Conservation (phyloP, 2,888 invertebrate genomes). For the Prostheceraeus crozeri region DNA sequence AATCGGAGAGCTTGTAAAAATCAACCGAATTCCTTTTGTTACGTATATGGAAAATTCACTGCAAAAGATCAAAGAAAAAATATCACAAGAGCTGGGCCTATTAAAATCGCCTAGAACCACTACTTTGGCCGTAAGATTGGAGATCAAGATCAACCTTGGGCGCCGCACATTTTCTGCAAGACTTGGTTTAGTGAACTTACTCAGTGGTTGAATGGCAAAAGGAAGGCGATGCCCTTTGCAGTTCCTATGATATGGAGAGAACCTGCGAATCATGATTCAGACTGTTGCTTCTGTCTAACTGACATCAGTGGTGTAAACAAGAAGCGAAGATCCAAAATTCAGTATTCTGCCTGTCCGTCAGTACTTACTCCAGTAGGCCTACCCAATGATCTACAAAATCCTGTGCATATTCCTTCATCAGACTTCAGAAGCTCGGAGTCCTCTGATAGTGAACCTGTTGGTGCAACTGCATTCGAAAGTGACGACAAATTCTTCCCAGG, state of each 20-base stretch:
- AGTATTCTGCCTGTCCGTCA: slow-evolving; percentile 40
- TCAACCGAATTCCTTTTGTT: slow-evolving; percentile 10
- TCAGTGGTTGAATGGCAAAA: neutral
- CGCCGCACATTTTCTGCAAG: slow-evolving; percentile 1
- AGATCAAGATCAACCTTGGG: neutral
- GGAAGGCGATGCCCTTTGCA: slow-evolving; percentile 43
- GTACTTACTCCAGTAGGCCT: slow-evolving; percentile 40
- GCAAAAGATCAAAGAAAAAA: neutral
- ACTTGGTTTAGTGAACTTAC: neutral
- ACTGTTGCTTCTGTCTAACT: slow-evolving; percentile 61
- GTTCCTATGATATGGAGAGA: slow-evolving; percentile 46
- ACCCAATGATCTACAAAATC: slow-evolving; percentile 26
- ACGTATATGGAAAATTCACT: neutral
- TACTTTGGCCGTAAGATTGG: slow-evolving; percentile 13
- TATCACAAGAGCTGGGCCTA: neutral
- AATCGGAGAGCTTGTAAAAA: neutral
- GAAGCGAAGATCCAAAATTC: slow-evolving; percentile 35
- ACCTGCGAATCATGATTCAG: slow-evolving; percentile 45
- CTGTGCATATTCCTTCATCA: slow-evolving; percentile 20
- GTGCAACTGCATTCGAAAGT: neutral
- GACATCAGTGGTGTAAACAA: slow-evolving; percentile 49
- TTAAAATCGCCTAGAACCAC: neutral
- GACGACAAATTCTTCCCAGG: neutral
- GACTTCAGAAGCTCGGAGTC: neutral
- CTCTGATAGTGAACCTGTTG: neutral